Conservation (phyloP, 1,140 invertebrate species). For the Bursaphelenchus mucronatus region DNA sequence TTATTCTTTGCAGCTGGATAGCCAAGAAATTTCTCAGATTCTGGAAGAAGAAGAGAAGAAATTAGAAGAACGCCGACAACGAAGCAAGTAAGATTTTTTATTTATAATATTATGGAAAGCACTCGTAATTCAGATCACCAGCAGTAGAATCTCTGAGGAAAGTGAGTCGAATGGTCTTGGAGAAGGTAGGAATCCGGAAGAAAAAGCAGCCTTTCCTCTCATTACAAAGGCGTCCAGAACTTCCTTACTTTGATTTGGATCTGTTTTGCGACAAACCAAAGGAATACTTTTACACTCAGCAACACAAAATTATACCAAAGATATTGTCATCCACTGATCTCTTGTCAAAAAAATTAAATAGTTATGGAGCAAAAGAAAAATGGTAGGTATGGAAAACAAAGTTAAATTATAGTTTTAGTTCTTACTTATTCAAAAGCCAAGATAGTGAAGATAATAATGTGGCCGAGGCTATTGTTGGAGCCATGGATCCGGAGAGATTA, state of each 20-base stretch:
- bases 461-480: conserved; percentile 1
- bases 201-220: conserved; percentile 29
- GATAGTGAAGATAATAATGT: conserved; percentile 22
- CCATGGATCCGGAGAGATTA: conserved; percentile 32
- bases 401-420: conserved; percentile 29
- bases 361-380: conserved; percentile 29
- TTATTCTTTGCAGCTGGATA: conserved; percentile 25
- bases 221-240: conserved; percentile 20
- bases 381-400: conserved; percentile 31
- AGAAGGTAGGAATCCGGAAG: conserved; percentile 37
- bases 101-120: conserved; percentile 1
- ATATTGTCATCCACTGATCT: conserved; percentile 12
- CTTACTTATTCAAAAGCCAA: conserved; percentile 49
- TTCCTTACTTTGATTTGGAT: conserved; percentile 30
- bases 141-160: conserved; percentile 50
- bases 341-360: conserved; percentile 4
- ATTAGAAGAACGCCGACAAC: conserved; percentile 8
- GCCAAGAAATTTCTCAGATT: conserved; percentile 4
- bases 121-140: conserved; percentile 40
- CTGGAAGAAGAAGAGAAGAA: conserved; percentile 22
- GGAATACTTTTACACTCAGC: conserved; percentile 20
- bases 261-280: conserved; percentile 7
- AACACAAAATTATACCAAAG: conserved; percentile 28
- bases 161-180: conserved; percentile 40
- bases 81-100: conserved; percentile 44